Evolutionary conservation across 1,140 invertebrate genomes (phyloP).

Genomic region (Latrodectus geometricus): DNA sequence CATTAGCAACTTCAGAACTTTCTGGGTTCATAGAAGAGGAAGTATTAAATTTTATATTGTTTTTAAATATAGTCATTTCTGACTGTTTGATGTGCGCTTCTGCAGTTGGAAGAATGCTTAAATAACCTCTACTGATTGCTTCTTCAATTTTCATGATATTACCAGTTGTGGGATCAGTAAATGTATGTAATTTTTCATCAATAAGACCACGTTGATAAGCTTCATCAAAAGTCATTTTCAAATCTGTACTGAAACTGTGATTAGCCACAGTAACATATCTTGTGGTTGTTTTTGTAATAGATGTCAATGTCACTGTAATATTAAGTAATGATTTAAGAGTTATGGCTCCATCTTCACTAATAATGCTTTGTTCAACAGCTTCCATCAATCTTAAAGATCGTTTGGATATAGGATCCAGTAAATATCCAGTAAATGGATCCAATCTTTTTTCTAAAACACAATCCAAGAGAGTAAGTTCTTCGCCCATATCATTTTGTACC

Average conservation of each 20-base stretch:
- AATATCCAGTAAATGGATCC: slow-evolving; percentile 86
- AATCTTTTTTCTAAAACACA: slow-evolving; percentile 85
- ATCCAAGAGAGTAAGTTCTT: slow-evolving; percentile 85
- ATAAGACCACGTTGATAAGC: slow-evolving; percentile 83
- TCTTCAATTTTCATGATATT: slow-evolving; percentile 83
- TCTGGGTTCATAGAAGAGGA: background rate
- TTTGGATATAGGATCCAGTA: slow-evolving; percentile 82
- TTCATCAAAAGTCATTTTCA: slow-evolving; percentile 80
- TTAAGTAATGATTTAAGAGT: slow-evolving; percentile 84
- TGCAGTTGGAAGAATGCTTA: slow-evolving; percentile 31
- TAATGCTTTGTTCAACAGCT: slow-evolving; percentile 85
- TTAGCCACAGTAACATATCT: slow-evolving; percentile 81
- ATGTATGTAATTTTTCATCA: slow-evolving; percentile 81
- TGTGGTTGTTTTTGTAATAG: slow-evolving; percentile 83
- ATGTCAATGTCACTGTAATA: slow-evolving; percentile 86
- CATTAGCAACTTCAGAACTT: background rate
- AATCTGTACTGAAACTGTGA: slow-evolving; percentile 73
- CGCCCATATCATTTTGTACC: slow-evolving; percentile 76
- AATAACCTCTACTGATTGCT: slow-evolving; percentile 75
- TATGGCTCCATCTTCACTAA: slow-evolving; percentile 86
- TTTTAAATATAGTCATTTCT: slow-evolving; percentile 49
- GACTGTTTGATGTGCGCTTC: slow-evolving; percentile 33
- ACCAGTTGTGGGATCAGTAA: slow-evolving; percentile 82
- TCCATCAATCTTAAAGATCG: slow-evolving; percentile 84
- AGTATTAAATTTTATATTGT: slow-evolving; percentile 29